These are phyloP conservation scores for Pterocles gutturalis DNA, from an alignment of 2,113 vertebrate genomes.

Conservation along the genomic window DNA sequence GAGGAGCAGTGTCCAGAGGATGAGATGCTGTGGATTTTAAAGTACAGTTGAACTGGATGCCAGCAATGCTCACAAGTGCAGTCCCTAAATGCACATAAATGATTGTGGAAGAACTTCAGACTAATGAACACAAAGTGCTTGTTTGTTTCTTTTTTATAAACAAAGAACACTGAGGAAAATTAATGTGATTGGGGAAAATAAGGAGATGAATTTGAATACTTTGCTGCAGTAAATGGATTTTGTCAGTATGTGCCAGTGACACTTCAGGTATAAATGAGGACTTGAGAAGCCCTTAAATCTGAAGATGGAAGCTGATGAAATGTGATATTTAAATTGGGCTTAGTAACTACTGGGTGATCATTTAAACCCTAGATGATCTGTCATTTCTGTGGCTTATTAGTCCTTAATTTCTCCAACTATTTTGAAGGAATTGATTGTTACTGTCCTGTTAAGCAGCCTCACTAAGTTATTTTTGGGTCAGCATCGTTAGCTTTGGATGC, in stretches of 20 bases:
- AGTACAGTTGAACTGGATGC: neutral
- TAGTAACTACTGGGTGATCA: constrained; percentile 19
- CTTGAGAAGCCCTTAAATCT: constrained; percentile 54
- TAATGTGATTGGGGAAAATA: neutral
- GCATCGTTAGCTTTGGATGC: neutral
- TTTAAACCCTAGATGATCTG: neutral
- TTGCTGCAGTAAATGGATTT: constrained; percentile 37
- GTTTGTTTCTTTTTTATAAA: constrained; percentile 28
- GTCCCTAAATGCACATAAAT: neutral
- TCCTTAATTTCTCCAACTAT: constrained; percentile 59
- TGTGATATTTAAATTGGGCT: constrained; percentile 52
- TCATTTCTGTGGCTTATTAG: constrained; percentile 41
- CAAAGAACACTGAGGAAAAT: constrained; percentile 26
- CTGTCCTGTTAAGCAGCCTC: constrained; percentile 16
- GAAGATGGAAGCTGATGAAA: constrained; percentile 59
- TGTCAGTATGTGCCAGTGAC: constrained; percentile 40
- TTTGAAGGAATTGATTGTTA: constrained; percentile 53
- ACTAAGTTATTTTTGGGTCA: constrained; percentile 14
- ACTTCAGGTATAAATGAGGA: constrained; percentile 62
- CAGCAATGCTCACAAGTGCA: neutral
- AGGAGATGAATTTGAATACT: constrained; percentile 27
- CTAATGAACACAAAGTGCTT: constrained; percentile 9
- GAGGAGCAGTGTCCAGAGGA: neutral
- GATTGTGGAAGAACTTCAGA: neutral
- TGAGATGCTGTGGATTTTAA: neutral